Percentiles rank a stretch among this genome's conserved stretches.
Evolutionary conservation across 2,113 vertebrate genomes (phyloP).

Genomic region (Odontesthes bonariensis): DNA sequence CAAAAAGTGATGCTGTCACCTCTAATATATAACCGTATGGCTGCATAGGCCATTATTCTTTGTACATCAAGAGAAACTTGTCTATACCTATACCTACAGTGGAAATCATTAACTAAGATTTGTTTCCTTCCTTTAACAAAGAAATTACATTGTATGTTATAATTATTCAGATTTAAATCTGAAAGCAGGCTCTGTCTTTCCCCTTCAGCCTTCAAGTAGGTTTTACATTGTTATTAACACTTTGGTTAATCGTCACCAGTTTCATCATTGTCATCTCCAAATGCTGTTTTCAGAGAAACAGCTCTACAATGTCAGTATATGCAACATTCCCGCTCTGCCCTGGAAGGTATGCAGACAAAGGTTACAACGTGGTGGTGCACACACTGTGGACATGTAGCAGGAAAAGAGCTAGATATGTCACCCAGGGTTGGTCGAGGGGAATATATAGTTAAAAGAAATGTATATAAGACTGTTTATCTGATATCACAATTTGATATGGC

Average conservation of each 20-base stretch:
- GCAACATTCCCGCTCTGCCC: neutral
- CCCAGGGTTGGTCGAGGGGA: neutral
- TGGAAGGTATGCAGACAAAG: neutral
- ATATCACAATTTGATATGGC: neutral
- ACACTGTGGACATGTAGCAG: constrained; percentile 1
- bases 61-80: neutral
- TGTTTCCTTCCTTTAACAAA: too few species aligned
- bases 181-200: neutral
- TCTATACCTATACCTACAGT: too few species aligned
- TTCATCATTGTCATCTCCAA: constrained; percentile 14
- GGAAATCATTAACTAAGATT: too few species aligned
- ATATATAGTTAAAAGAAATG: neutral
- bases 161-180: neutral
- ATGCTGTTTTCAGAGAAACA: neutral
- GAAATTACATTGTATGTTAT: neutral
- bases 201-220: neutral
- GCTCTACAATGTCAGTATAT: neutral
- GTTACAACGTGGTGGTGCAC: neutral
- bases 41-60: neutral
- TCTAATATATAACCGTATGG: neutral
- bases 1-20: neutral
- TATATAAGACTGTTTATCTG: neutral
- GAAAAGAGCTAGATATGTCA: constrained; percentile 13
- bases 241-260: neutral
- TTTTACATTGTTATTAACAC: neutral